Conservation (phyloP, 2,888 invertebrate genomes). For the Ellobium chinense region DNA sequence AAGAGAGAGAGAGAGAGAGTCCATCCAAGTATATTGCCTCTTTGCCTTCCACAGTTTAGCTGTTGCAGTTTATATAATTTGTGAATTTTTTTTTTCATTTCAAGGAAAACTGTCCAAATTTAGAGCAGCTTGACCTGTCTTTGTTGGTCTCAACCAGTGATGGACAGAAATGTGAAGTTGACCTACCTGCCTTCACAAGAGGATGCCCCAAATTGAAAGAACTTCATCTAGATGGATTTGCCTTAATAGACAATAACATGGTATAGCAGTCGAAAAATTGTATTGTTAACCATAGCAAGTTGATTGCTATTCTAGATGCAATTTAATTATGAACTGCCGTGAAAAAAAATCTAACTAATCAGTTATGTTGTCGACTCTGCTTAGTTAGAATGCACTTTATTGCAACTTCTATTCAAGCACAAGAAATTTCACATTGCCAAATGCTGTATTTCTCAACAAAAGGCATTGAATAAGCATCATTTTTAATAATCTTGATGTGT, state of each 20-base stretch:
- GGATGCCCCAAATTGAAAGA: conserved; percentile 30
- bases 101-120: conserved; percentile 26
- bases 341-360: no score
- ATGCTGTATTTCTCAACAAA: no score
- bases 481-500: no score
- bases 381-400: no score
- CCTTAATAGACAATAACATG: neutral
- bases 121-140: conserved; percentile 35
- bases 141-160: neutral
- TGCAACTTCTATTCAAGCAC: no score
- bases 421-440: no score
- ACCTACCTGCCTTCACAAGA: neutral
- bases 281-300: neutral
- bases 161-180: neutral
- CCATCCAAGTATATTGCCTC: no score
- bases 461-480: no score
- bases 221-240: conserved; percentile 22
- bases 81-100: neutral
- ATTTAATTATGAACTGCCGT: no score
- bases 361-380: no score
- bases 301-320: neutral
- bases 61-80: neutral
- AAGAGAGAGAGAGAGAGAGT: no score
- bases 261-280: neutral
- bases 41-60: no score